A percentile compares a stretch with the other conserved stretches of the same genome.
These are phyloP conservation scores for Drosophila leonis DNA, from an alignment of 2,888 invertebrate species.

Conservation along the genomic window DNA sequence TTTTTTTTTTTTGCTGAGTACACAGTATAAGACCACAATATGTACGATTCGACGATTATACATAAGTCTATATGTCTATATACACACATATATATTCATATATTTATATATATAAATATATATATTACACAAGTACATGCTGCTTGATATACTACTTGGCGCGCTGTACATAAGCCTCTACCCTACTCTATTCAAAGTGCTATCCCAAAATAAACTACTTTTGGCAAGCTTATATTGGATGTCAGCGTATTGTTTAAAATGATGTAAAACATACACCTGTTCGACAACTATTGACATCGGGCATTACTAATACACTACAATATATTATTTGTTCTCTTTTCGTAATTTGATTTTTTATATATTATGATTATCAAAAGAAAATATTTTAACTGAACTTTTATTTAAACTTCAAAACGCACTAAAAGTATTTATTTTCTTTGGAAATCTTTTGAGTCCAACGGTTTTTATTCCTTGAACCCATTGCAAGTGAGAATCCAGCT, in stretches of 20 bases:
- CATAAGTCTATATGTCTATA: conserved; percentile 6
- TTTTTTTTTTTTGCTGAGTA: background rate
- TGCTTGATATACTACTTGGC: background rate
- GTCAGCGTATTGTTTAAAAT: conserved; percentile 14
- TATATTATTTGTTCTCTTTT: background rate
- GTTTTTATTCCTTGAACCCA: no score
- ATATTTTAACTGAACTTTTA: no score
- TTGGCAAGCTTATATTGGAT: conserved; percentile 4
- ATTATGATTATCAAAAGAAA: no score
- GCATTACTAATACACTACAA: background rate
- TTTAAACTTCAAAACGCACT: no score
- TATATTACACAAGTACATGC: conserved; percentile 3
- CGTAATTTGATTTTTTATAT: background rate
- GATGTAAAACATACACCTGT: background rate
- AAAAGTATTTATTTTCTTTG: no score
- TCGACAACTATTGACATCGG: background rate
- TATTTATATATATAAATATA: background rate
- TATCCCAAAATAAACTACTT: conserved; percentile 11
- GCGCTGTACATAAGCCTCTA: background rate
- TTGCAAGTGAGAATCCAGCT: no score
- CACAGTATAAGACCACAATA: conserved; percentile 16
- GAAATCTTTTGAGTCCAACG: no score
- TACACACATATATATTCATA: background rate
- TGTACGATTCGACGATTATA: conserved; percentile 7
- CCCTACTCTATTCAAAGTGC: conserved; percentile 4